A percentile compares a stretch with the other conserved stretches of the same genome.
phyloP scores from a whole-genome alignment of 1,140 invertebrate species.

The Drosophila pallidifrons region DNA sequence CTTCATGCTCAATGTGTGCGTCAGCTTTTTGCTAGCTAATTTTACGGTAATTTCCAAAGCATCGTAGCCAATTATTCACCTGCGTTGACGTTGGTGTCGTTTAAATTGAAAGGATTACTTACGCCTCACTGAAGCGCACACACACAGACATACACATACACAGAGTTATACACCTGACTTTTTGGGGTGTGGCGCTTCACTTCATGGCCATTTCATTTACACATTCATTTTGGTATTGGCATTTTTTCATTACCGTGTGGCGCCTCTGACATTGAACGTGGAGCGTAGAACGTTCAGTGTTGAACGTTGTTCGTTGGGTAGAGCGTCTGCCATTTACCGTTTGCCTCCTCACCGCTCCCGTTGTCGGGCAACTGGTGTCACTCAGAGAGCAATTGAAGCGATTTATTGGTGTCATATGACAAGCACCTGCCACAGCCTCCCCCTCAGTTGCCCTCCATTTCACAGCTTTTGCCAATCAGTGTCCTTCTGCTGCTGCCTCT shows the following conservation, averaged over 20 bases:
- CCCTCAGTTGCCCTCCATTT: background rate
- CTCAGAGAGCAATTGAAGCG: conserved; percentile 84
- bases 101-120: conserved; percentile 83
- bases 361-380: conserved; percentile 62
- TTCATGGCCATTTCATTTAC: conserved; percentile 67
- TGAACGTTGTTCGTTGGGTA: conserved; percentile 44
- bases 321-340: background rate
- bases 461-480: conserved; percentile 59
- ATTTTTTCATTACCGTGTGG: conserved; percentile 74
- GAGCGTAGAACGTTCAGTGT: background rate
- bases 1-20: conserved; percentile 10
- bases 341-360: background rate
- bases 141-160: conserved; percentile 35
- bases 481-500: conserved; percentile 35
- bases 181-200: conserved; percentile 8
- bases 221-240: conserved; percentile 81
- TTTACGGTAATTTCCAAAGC: conserved; percentile 81
- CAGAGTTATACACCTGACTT: background rate
- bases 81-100: conserved; percentile 63
- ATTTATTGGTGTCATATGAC: conserved; percentile 85
- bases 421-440: conserved; percentile 52
- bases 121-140: conserved; percentile 72
- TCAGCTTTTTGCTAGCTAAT: conserved; percentile 63
- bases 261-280: conserved; percentile 61
- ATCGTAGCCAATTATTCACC: conserved; percentile 79